These are phyloP conservation scores for Spatulosminthurus flaviceps DNA, from an alignment of 2,888 invertebrate species.

Conservation along the genomic window DNA sequence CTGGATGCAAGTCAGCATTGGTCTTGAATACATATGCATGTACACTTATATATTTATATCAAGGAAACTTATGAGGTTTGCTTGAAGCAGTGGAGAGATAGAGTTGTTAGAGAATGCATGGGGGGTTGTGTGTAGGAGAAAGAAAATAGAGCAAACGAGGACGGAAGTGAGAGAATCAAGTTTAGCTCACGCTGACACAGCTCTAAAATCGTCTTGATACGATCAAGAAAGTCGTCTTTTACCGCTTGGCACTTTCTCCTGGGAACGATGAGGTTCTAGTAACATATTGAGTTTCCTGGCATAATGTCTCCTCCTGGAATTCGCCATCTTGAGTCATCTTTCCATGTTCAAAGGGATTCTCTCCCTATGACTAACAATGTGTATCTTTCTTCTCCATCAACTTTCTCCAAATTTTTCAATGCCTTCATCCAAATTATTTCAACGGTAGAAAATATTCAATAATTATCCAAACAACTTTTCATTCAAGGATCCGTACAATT, in stretches of 20 bases:
- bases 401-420: slow-evolving; percentile 10
- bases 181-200: slow-evolving; percentile 44
- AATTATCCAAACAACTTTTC: too few species aligned
- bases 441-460: too few species aligned
- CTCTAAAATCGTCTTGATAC: slow-evolving; percentile 44
- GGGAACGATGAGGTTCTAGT: slow-evolving; percentile 50
- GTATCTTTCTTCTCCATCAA: background rate
- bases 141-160: slow-evolving; percentile 19
- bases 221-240: slow-evolving; percentile 49
- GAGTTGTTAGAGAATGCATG: background rate
- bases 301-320: slow-evolving; percentile 51
- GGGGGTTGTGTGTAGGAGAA: background rate
- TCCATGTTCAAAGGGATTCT: background rate
- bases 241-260: slow-evolving; percentile 47
- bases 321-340: slow-evolving; percentile 43
- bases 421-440: too few species aligned
- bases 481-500: too few species aligned
- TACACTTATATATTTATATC: background rate
- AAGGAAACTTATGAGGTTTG: background rate
- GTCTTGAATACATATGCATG: background rate
- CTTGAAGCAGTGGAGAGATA: background rate
- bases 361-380: slow-evolving; percentile 8
- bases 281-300: slow-evolving; percentile 48
- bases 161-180: slow-evolving; percentile 25
- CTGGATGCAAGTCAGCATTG: too few species aligned